Evolutionary conservation across 2,797 vertebrate genomes (phyloP), one percentile per base, ranked within the genome.

Genomic region (Chanos chanos): DNA sequence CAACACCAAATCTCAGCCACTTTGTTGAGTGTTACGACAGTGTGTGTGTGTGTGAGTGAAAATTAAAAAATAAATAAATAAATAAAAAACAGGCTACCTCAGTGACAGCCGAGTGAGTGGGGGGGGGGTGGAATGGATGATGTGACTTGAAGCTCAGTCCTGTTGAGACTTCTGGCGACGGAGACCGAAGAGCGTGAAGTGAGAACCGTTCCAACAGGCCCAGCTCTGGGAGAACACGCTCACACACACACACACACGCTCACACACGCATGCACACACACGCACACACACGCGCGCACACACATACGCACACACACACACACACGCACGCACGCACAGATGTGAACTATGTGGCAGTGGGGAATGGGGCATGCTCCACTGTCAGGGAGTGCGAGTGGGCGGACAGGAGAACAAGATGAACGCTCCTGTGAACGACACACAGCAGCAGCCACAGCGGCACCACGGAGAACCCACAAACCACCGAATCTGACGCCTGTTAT

Each of bases 341-440:
- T 27, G 4, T 54, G 21, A 50, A 36, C 2, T 34, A 59, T 59
- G 57, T 40, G 57, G 45, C 8, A 34, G 50, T 57, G 31, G 39
- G 57, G 57, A 60, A 12, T 60, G 24, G 19, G 34, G 45, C 57
- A 40, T 50, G 45, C 34, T 60, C 25, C 50, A 33, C 57, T 37
- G 44, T 60, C 57, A 49, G 15, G n/a, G 60, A 28, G 25, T 6
- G 18, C 44, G 39, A 25, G 49, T 62, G 59, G 59, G 59, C 62
- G 59, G 59, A 62, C 59, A 53, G 13, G 15, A 37, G 51, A 37
- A 6, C 7, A 53, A 62, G 59, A 52, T 48, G 13, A 44, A 61
- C 3, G 1, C 21, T n/a, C 2, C 48, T 61, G 47, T 25, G 27
- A 51, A 37, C 27, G 21, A 61, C 24, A 40, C 3, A 9, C 31